Percentiles rank a stretch among this genome's conserved stretches.
Conservation (phyloP, 2,797 vertebrate genomes). For the Pangasius larnaudii region DNA sequence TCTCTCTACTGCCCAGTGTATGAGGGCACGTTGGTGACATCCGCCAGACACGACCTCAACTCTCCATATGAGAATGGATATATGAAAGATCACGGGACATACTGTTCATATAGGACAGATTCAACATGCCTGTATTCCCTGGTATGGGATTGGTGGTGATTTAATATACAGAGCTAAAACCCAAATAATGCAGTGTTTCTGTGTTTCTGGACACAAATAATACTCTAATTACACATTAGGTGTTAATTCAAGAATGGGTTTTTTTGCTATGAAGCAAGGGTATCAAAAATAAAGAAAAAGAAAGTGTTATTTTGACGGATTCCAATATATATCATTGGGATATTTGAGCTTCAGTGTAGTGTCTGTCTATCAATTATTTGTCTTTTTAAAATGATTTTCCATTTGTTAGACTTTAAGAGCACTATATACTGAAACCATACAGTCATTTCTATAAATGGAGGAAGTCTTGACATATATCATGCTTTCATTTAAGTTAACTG, state of each 20-base stretch:
- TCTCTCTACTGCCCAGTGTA: conserved; percentile 86
- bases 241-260: not conserved
- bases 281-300: not conserved
- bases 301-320: not conserved
- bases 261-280: not conserved
- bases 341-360: not conserved
- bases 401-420: not conserved
- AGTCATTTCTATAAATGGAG: not conserved
- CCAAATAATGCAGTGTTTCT: not conserved
- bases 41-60: conserved; percentile 86
- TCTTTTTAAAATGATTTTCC: not conserved
- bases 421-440: not conserved
- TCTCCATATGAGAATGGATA: conserved; percentile 86
- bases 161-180: not conserved
- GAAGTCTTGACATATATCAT: not conserved
- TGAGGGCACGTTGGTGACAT: conserved; percentile 86
- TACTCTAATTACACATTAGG: not conserved
- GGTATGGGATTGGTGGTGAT: conserved; percentile 72
- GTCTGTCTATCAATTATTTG: not conserved
- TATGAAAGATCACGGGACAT: conserved; percentile 83
- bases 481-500: not conserved
- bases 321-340: not conserved
- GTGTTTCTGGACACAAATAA: not conserved
- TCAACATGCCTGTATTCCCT: conserved; percentile 87
- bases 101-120: conserved; percentile 86